Evolutionary conservation across 2,797 vertebrate genomes (phyloP).

Genomic region (Cephalopachus bancanus): DNA sequence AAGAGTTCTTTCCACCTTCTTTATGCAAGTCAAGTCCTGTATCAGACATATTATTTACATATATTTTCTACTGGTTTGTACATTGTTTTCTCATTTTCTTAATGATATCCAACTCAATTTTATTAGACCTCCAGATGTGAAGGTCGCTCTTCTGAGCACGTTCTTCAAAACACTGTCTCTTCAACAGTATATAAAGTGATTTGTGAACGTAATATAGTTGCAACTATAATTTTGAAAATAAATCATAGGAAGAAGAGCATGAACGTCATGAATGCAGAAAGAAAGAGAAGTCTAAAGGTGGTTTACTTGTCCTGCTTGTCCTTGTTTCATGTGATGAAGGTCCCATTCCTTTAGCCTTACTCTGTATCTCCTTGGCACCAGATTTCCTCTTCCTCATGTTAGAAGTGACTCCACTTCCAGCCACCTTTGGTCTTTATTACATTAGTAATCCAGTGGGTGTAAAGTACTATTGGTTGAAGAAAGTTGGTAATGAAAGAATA

Average conservation of each 20-base stretch:
- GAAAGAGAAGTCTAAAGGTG: neutral
- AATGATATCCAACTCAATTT: neutral
- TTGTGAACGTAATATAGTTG: conserved; percentile 8
- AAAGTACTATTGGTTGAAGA: neutral
- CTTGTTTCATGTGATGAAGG: neutral
- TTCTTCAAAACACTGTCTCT: conserved; percentile 26
- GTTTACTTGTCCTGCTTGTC: neutral
- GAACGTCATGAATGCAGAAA: neutral
- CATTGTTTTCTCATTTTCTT: conserved; percentile 29
- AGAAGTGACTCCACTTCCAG: neutral
- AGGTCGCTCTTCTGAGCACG: conserved; percentile 19
- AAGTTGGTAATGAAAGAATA: neutral
- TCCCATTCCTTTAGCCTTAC: neutral
- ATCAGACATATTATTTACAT: neutral
- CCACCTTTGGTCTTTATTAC: neutral
- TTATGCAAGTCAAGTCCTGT: neutral
- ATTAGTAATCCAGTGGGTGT: neutral
- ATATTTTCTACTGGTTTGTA: neutral
- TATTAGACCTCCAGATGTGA: conserved; percentile 36
- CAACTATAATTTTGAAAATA: conserved; percentile 28
- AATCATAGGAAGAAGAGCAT: neutral
- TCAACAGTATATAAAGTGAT: conserved; percentile 30
- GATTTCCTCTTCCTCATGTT: neutral
- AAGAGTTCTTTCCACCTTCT: conserved; percentile 17
- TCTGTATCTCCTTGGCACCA: neutral